phyloP scores from a whole-genome alignment of 2,113 vertebrate species.

The Xiphorhynchus elegans region DNA sequence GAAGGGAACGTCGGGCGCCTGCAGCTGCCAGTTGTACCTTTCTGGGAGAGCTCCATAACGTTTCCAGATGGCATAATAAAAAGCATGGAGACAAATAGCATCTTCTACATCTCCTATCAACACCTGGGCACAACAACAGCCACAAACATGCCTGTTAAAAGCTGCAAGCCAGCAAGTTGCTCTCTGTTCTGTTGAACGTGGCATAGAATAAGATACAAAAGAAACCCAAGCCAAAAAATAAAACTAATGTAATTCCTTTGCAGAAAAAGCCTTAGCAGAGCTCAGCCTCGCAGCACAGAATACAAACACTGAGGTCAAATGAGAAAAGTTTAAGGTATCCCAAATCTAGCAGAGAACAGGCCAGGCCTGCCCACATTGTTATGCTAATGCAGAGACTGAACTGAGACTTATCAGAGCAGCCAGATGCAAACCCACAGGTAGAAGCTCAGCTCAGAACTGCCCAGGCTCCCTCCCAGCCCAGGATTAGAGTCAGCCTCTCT shows the following conservation, averaged over 20 bases:
- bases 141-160: accelerated
- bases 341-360: not conserved
- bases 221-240: too few relatives aligned
- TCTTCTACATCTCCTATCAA: slow-evolving; percentile 96
- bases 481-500: not conserved
- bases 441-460: not conserved
- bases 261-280: not conserved
- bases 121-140: slow-evolving; percentile 76
- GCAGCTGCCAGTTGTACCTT: slow-evolving; percentile 97
- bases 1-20: slow-evolving; percentile 94
- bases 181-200: accelerated
- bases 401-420: not conserved
- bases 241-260: not conserved
- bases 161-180: not conserved
- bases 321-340: not conserved
- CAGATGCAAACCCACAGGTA: not conserved
- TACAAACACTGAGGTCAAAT: not conserved
- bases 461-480: not conserved
- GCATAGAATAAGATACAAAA: not conserved
- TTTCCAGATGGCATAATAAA: slow-evolving; percentile 99
- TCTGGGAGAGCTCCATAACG: slow-evolving; percentile 95
- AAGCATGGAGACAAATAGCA: slow-evolving; percentile 97
- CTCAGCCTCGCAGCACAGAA: not conserved
- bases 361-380: not conserved
- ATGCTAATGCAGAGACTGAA: not conserved